Evolutionary conservation across 2,113 vertebrate genomes (phyloP), one percentile per base, ranked within the genome.

Genomic region (Zeus faber): DNA sequence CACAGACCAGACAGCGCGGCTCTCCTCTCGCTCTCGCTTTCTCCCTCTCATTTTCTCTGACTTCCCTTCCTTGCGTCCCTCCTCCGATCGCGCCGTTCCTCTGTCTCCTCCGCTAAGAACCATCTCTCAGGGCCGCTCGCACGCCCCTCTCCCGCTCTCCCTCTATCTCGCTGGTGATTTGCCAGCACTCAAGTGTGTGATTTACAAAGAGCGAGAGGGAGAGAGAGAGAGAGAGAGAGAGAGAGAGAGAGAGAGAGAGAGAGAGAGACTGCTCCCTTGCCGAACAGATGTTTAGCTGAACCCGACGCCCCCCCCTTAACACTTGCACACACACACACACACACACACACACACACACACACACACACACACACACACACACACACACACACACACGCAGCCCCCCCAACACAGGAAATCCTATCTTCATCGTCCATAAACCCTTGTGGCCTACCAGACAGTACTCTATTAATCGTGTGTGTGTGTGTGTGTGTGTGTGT

Each of bases 241-340:
- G n/a, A n/a, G n/a, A n/a, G n/a, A n/a, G n/a, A n/a, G n/a, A n/a
- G n/a, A n/a, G n/a, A n/a, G n/a, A n/a, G n/a, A 7, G 6, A 33
- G 13, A 13, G 29, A 33, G 29, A 50, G 47, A 48, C 53, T 65
- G 47, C 55, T 77, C 59, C 70, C 56, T 77, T 57, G 63, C 58
- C 50, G 29, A 81, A 74, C 83, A 85, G 74, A 85, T 80, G 83
- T 76, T 77, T 76, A 67, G 44, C 53, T 82, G 57, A 72, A 70
- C 54, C 69, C 54, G 48, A 17, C 26, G 31, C 48, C 26, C 20
- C 58, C 29, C 8, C 29, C 29, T 13, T 7, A 10, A 33, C 14
- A 25, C 49, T 43, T 14, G 49, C 44, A 26, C 45, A 48, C 22
- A 41, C 61, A 31, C 49, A 57, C 58, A 59, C 59, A 55, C 48